Percentiles rank a stretch among this genome's conserved stretches.
Conservation (phyloP, 2,113 vertebrate genomes). For the Macrotus californicus region DNA sequence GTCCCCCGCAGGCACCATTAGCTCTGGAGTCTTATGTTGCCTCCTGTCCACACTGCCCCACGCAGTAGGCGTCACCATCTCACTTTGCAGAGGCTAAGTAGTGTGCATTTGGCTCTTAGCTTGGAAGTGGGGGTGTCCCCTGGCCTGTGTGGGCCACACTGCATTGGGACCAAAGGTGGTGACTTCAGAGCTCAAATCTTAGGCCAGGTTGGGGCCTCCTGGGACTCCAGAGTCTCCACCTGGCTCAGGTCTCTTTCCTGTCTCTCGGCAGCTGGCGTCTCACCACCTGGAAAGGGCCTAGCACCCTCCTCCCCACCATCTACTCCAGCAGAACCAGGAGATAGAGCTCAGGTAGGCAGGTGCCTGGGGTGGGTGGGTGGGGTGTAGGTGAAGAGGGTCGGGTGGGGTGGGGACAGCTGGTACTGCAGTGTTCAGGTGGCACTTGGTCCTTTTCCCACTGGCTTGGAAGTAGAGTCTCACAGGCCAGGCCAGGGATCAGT, state of each 20-base stretch:
- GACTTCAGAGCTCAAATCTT: not conserved
- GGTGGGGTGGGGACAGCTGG: not conserved
- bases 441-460: not conserved
- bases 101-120: not conserved
- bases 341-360: not conserved
- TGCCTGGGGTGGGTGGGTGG: not conserved
- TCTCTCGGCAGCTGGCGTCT: slow-evolving; percentile 78
- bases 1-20: accelerated
- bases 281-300: slow-evolving; percentile 83
- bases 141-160: too few species aligned
- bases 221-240: not conserved
- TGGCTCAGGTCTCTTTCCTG: slow-evolving; percentile 39
- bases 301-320: slow-evolving; percentile 68
- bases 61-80: not conserved
- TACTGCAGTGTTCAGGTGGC: not conserved
- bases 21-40: accelerated
- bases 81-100: not conserved
- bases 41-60: accelerated
- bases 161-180: not conserved
- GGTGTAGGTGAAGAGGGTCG: accelerated
- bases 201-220: not conserved
- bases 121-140: not conserved
- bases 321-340: slow-evolving; percentile 68
- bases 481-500: accelerated
- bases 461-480: not conserved